Percentiles rank a stretch among this genome's conserved stretches.
These are phyloP conservation scores for Prionailurus viverrinus DNA, from an alignment of 2,113 vertebrate species.

Conservation along the genomic window DNA sequence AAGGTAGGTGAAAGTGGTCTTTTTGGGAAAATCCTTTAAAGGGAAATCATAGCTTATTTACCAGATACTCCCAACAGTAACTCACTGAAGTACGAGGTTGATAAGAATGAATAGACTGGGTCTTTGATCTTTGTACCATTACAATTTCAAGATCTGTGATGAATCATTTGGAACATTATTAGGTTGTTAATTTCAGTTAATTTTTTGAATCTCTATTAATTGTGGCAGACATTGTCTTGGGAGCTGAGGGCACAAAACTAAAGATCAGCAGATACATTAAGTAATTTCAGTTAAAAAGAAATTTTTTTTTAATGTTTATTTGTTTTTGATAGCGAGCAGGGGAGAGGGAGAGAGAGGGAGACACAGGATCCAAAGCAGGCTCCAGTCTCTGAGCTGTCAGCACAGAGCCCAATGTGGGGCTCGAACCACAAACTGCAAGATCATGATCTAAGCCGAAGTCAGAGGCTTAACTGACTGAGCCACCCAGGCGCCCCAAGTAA, in stretches of 20 bases:
- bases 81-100: neutral
- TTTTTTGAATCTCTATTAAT: neutral
- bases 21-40: neutral
- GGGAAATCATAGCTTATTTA: neutral
- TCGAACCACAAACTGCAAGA: too few relatives aligned
- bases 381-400: too few relatives aligned
- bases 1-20: constrained; percentile 89
- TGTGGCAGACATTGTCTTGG: neutral
- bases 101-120: neutral
- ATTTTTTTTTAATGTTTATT: too few relatives aligned
- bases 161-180: neutral
- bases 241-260: neutral
- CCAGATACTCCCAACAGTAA: neutral
- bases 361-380: too few relatives aligned
- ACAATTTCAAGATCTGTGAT: neutral
- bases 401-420: too few relatives aligned
- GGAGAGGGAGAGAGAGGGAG: too few relatives aligned
- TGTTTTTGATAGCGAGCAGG: too few relatives aligned
- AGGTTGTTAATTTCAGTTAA: neutral
- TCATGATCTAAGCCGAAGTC: too few relatives aligned
- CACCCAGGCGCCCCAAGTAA: neutral
- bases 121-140: constrained; percentile 30
- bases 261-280: neutral
- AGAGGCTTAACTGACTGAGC: too few relatives aligned
- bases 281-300: neutral